Base-by-base conservation (phyloP, 1,140 invertebrate species). In the Drosophila ambigua region DNA sequence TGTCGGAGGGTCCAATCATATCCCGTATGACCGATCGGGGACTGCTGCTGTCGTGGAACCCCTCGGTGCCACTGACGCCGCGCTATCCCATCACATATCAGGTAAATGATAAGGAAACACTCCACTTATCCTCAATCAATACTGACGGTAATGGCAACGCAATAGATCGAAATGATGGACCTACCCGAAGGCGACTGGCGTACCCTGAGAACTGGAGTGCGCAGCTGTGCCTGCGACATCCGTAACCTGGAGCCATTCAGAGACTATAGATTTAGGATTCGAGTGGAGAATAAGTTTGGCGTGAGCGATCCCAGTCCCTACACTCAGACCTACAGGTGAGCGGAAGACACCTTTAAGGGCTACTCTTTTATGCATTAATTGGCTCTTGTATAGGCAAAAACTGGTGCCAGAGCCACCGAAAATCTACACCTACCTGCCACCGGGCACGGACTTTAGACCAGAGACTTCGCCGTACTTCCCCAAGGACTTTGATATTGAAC, bases 211-310 rank as follows among this genome's bases (percentile, higher is more conserved):
- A 95, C 95, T 20, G 96, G 97, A 4, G 94, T 98, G 5, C 94
- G 96, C 64, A 96, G 96, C 45, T 97, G 96, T 81, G 94, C 95
- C 20, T 97, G 96, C 87, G 97, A 98, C 81, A 96, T 98, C 51
- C 93, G 95, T 26, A 96, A 96, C 91, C 93, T 97, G 41, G 95
- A 96, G 79, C 97, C 97, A 0, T 96, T 96, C 92, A 93, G 96
- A 57, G 97, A 98, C 92, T 98, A 98, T 92, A 96, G 96, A 90
- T 98, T 98, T 93, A 93, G 98, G 48, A 94, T 99, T 26, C 94
- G 98, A n/a, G 98, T 98, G 2, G 97, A 98, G 88, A 99, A 99
- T 91, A 97, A 98, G 91, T 97, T 97, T 87, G 98, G 98, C n/a
- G 94, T 98, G n/a, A 98, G 97, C 91, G 98, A 99, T 90, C 98